Evolutionary conservation across 1,140 invertebrate genomes (phyloP), one percentile per base, ranked within the genome.

Genomic region (Drosophila cardini): DNA sequence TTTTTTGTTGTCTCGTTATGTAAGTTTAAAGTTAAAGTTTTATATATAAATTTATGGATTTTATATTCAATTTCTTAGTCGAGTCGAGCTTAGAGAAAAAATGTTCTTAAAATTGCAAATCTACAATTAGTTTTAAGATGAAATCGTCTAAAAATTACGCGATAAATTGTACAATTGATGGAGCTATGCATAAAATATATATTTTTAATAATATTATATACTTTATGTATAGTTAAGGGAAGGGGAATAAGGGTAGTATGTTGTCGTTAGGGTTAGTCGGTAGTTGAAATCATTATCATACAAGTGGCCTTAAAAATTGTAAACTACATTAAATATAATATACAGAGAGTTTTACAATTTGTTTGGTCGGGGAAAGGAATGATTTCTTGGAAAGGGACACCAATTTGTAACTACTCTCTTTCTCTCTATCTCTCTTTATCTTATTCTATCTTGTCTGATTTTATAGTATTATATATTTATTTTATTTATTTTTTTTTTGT

Each of bases 221-320:
- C 18, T 62, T 26, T 26, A 26, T 26, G 21, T 2, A 26, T 26
- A 36, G 26, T 2, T 2, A 15, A 2, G 18, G 18, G 13, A 1
- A 42, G 16, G 6, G 53, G 2, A 3, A 15, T 13, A 10, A 3
- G 21, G 38, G 21, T 4, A 61, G 15, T n/a, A 50, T 2, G 16
- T 11, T 34, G 10, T 13, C 18, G 6, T 9, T 30, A 15, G 8
- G 10, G 26, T 56, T 52, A 53, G 15, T 36, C 36, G 18, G 26
- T 13, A 32, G 26, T 55, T 26, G n/a, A 55, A 56, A 50, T 72
- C 45, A 43, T 50, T 72, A 72, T 72, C 70, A 72, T 72, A 72
- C 70, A 67, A 4, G 36, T 72, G 70, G 70, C 70, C 70, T 72
- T 72, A 72, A 16, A 52, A 60, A 67, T 67, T 58, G 53, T 48